Base-by-base conservation (phyloP, 2,888 invertebrate genomes). In the Chaitophorus viminalis region DNA sequence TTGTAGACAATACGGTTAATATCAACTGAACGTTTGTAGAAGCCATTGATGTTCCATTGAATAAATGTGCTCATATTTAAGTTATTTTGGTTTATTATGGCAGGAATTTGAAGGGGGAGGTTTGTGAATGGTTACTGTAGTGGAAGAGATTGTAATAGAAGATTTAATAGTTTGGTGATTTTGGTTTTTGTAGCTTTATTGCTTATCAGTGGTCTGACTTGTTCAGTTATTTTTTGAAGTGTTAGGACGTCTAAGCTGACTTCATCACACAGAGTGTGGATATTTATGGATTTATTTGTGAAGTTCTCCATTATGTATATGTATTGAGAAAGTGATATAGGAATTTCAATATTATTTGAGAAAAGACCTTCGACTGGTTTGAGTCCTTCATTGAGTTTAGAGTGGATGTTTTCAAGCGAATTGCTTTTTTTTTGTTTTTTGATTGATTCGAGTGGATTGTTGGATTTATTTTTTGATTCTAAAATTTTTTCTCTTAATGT, bases 351-450 rank as follows among this genome's bases (percentile, higher is more conserved):
- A 65, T 8, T 65, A 65, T 65, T 65, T 65, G 9, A 18, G 65
- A 65, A 17, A 17, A 17, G 9, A 21, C 21, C 65, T 65, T 65
- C 65, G 65, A 18, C 65, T 65, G 65, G 65, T 65, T 65, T 65
- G 65, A 65, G 65, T 65, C 65, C 65, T 65, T 65, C 65, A 18
- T 25, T 65, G 65, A 65, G 65, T 65, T 65, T 65, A 65, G 65
- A 65, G 21, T 65, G 65, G 21, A 25, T 65, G 65, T 65, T 65
- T 65, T 65, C 65, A 65, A 65, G 65, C 21, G 65, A 65, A 65
- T 18, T 65, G 65, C 65, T 65, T 65, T 65, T 65, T 65, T 65
- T 65, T 65, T 65, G 9, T 65, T 65, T 65, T 65, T 65, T 65
- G 65, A 18, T 18, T 65, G 65, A 65, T 65, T 65, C 65, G 65